These are phyloP conservation scores for Sciurus carolinensis DNA, from an alignment of 2,797 vertebrate genomes.

Conservation along the genomic window DNA sequence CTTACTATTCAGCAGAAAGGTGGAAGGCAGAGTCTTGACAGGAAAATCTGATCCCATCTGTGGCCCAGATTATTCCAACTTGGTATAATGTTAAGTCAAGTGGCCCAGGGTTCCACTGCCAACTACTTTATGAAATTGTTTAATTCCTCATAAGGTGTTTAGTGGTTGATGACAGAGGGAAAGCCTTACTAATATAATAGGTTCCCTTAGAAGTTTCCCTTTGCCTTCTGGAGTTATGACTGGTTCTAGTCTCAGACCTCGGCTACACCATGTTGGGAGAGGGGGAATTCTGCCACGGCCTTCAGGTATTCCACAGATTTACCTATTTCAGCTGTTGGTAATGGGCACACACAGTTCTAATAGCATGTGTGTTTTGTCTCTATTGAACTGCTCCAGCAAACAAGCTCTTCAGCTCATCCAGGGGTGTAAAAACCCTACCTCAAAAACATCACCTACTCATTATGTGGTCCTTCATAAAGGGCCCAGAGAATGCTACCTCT, in stretches of 20 bases:
- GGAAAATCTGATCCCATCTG: conserved; percentile 27
- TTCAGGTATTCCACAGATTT: background rate
- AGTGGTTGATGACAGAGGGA: conserved; percentile 1
- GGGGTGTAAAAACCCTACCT: background rate
- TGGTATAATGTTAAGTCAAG: conserved; percentile 34
- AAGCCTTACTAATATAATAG: background rate
- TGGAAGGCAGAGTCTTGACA: conserved; percentile 5
- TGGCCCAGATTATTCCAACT: conserved; percentile 25
- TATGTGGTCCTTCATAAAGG: background rate
- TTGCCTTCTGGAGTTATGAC: background rate
- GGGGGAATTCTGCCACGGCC: background rate
- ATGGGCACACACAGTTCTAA: background rate
- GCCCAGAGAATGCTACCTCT: background rate
- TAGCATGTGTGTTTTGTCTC: conserved; percentile 2
- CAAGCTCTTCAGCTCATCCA: background rate
- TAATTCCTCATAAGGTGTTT: background rate
- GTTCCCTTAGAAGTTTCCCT: background rate
- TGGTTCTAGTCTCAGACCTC: background rate
- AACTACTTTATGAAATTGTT: conserved; percentile 38
- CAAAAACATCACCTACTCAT: background rate
- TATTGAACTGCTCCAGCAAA: background rate
- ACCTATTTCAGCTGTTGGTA: background rate
- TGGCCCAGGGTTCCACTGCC: background rate
- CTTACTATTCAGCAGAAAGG: conserved; percentile 48
- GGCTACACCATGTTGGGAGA: background rate